These are phyloP conservation scores for Drosophila borborema DNA, from an alignment of 2,888 invertebrate species.

Conservation along the genomic window DNA sequence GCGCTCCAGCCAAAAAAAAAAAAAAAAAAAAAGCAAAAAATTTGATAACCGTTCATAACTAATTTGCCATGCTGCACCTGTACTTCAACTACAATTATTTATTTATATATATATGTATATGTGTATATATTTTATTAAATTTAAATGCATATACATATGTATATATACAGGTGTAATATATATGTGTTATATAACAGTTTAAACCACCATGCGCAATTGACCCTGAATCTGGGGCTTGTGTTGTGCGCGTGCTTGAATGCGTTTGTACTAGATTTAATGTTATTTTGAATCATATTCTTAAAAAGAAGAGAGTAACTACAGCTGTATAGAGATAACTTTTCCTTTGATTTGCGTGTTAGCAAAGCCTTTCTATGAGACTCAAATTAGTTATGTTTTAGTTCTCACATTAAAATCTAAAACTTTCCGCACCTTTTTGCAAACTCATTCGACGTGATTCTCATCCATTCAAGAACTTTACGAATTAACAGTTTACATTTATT, in stretches of 20 bases:
- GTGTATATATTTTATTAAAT: conserved; percentile 1
- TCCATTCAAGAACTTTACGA: not conserved
- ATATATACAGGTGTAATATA: conserved; percentile 4
- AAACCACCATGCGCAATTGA: conserved; percentile 42
- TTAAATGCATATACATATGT: conserved; percentile 20
- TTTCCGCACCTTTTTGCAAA: not conserved
- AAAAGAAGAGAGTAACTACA: not conserved
- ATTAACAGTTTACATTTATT: not conserved
- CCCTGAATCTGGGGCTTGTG: conserved; percentile 51
- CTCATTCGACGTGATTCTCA: not conserved
- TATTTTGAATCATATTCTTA: not conserved
- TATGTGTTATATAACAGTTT: conserved; percentile 18
- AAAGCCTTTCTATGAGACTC: not conserved
- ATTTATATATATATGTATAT: not conserved
- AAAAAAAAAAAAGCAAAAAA: not conserved
- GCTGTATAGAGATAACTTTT: not conserved
- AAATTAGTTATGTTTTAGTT: not conserved
- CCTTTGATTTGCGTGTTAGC: not conserved
- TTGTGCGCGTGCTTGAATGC: conserved; percentile 11
- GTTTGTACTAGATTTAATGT: not conserved
- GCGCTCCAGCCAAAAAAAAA: conserved; percentile 15
- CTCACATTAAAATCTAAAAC: not conserved
- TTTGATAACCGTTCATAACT: conserved; percentile 36
- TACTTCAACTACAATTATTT: conserved; percentile 28
- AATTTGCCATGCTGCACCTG: conserved; percentile 49